Evolutionary conservation across 2,888 invertebrate genomes (phyloP).

Genomic region (Brachypalpus laphriformis): DNA sequence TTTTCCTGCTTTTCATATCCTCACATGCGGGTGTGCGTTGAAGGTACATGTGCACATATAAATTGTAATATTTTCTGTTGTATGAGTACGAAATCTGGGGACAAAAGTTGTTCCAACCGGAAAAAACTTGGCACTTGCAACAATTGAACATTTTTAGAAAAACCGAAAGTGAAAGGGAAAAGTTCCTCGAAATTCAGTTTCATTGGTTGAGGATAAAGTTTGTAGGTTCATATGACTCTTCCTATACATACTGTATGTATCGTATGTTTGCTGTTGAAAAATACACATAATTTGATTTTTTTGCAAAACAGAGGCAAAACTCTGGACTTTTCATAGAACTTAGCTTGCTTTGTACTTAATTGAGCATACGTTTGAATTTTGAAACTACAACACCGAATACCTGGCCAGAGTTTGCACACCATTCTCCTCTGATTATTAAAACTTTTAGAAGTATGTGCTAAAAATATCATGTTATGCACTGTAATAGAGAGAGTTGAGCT

Average conservation of each 20-base stretch:
- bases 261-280: too few species aligned
- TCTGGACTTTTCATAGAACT: not conserved
- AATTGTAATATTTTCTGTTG: conserved; percentile 28
- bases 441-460: too few species aligned
- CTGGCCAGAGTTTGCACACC: not conserved
- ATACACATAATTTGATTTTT: too few species aligned
- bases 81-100: conserved; percentile 19
- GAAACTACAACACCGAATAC: not conserved
- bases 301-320: too few species aligned
- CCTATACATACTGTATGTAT: too few species aligned
- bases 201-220: conserved; percentile 1
- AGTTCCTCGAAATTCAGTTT: conserved; percentile 18
- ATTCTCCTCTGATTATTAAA: not conserved
- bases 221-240: not conserved
- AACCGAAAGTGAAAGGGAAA: conserved; percentile 18
- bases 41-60: too few species aligned
- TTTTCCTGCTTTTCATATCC: not conserved
- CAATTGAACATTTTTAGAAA: conserved; percentile 50
- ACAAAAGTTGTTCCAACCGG: conserved; percentile 33
- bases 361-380: not conserved
- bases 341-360: not conserved
- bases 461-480: too few species aligned
- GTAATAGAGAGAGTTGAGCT: too few species aligned
- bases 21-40: conserved; percentile 11
- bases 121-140: conserved; percentile 60